Evolutionary conservation across 2,113 vertebrate genomes (phyloP), one percentile per base, ranked within the genome.

Genomic region (Elanus axillaris): DNA sequence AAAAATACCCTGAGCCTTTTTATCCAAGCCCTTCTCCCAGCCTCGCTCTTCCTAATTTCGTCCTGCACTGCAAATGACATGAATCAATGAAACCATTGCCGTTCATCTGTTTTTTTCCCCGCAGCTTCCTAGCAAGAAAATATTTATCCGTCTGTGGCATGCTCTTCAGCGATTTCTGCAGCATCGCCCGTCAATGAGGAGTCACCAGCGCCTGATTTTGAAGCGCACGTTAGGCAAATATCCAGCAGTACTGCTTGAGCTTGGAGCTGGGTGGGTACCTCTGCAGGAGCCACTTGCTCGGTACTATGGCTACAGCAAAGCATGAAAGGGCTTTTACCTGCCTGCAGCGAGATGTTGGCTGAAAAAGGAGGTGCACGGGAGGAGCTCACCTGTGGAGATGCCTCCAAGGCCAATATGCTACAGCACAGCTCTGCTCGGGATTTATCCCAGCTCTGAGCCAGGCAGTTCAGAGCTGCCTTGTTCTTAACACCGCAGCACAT

Each of bases 141-240:
- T 52, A 27, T 58, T 67, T 79, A 7, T 71, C 27, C 16, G 2
- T 10, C 50, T 74, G 42, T 81, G 56, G 16, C 16, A 8, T 10
- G 32, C 7, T 50, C 43, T 71, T 72, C 19, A 56, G 66, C 63
- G 52, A 52, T 55, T 85, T 82, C 59, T 63, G 16, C 23, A 71
- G 59, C 10, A 6, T 20, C 0, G 1, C 25, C 42, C 66, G 7
- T 22, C 59, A 71, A 0, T 18, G 36, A 53, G 45, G 38, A 86
- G 11, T 43, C 38, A 34, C 11, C 1, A 0, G 25, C 17, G 7
- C 13, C 38, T 34, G 42, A 71, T 55, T 95, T 63, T 55, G 21
- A 83, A 79, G 15, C 64, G 5, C 29, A 16, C 0, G 0, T 71
- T 71, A 62, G 43, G 64, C 58, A 76, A 93, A 69, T 14, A 72